Evolutionary conservation across 2,113 vertebrate species (phyloP), one percentile per base, ranked within the genome.

Genomic region (Rhipidura dahli): DNA sequence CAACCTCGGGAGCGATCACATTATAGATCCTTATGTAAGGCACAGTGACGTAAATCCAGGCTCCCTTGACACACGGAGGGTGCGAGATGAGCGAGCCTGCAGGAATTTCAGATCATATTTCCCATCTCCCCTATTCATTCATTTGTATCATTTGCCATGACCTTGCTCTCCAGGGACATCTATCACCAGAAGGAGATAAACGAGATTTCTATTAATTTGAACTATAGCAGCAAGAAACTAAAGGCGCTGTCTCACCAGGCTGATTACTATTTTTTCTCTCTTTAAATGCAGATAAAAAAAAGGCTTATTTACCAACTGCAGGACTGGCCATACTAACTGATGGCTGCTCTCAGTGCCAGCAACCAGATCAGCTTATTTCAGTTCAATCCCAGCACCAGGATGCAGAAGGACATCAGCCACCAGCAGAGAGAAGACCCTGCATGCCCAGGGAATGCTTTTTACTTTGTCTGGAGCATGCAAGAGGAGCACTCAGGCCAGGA

Each of bases 151-250:
- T 42, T 70, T 59, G 77, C 23, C 84, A 63, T 90, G 94, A 94
- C 88, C 88, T 95, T 96, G 72, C 83, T 97, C 95, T 95, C 89
- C 87, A 50, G 92, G 94, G 90, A 91, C 90, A 40, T 23, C 16
- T 14, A 65, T 75, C 81, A 94, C 78, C 83, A 78, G 70, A 13
- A 93, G 73, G 60, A 89, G 85, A 92, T 73, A 94, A 65, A 82
- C 28, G 77, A 68, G 69, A 89, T 89, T 93, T 64, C 90, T 93
- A 80, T 66, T 77, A 75, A 89, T 85, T 94, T 66, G 50, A 90
- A 88, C 37, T 56, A 70, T 12, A 65, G 64, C 35, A 49, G 75
- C 60, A 56, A 70, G 78, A 69, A 66, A 49, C 50, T 13, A 40
- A 47, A 66, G 76, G 61, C 50, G 3, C 35, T 9, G 18, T n/a